Evolutionary conservation across 2,888 invertebrate genomes (phyloP), one percentile per base, ranked within the genome.

Genomic region (Meliscaeva auricollis): DNA sequence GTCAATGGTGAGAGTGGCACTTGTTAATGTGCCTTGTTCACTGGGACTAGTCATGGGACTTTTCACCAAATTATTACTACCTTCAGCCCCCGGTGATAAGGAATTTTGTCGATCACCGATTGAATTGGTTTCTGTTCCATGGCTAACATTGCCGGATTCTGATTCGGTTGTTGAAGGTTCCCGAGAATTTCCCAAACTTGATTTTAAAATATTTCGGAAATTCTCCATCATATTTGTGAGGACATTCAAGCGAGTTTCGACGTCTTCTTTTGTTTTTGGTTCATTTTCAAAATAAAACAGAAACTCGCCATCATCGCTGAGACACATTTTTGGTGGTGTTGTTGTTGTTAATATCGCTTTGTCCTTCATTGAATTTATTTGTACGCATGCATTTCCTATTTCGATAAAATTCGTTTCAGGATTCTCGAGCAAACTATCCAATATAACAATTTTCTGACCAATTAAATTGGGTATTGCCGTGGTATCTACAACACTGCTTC

Each of bases 341-440:
- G 13, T 6, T 38, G 9, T 38, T 38, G 38, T 38, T 38, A 38
- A 9, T 38, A 9, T 38, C 11, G 32, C 3, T 54, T 48, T 11
- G 15, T 58, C 32, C 1, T 3, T 41, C 20, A 6, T 54, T 8
- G 81, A 56, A 38, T 69, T 68, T 2, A 85, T 69, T 58, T 77
- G 81, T 0, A 85, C 56, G 11, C 48, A 54, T 0, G 81, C 32
- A 22, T 64, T 44, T 3, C 68, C 89, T 8, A 91, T 83, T 66
- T 91, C 89, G 58, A 91, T 88, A 30, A 89, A 91, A 78, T 90
- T 89, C 0, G 87, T 89, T 11, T 88, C 66, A 0, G 91, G 91
- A 84, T 91, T 89, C 72, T 90, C 88, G 6, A 91, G 87, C 30
- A 91, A 87, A 72, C 91, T 90, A 58, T 89, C 90, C 15, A 91